phyloP scores from a whole-genome alignment of 2,797 vertebrate genomes.

The Discoglossus pictus region DNA sequence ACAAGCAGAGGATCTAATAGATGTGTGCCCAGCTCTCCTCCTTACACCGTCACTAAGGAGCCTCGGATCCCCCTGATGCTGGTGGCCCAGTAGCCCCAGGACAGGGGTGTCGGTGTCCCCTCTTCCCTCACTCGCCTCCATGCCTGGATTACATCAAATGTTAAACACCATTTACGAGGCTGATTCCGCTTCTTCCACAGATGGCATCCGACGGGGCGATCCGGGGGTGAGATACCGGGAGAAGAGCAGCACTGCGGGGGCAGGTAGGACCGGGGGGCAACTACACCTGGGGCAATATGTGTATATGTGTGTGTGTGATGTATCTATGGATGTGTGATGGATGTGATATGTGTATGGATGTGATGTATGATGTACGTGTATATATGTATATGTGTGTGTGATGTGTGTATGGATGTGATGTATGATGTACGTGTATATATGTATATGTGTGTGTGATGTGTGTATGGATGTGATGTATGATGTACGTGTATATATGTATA shows the following conservation, averaged over 20 bases:
- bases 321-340: too few relatives aligned
- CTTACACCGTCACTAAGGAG: neutral
- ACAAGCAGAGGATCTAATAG: too few relatives aligned
- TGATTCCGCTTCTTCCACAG: slow-evolving; percentile 48
- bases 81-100: slow-evolving; percentile 1
- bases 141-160: slow-evolving; percentile 53
- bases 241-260: slow-evolving; percentile 23
- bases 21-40: neutral
- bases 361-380: too few relatives aligned
- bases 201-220: slow-evolving; percentile 40
- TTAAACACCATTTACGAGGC: slow-evolving; percentile 51
- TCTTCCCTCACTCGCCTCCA: slow-evolving; percentile 42
- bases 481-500: too few relatives aligned
- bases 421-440: too few relatives aligned
- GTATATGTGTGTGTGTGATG: too few relatives aligned
- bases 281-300: too few relatives aligned
- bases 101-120: slow-evolving; percentile 16
- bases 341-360: too few relatives aligned
- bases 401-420: too few relatives aligned
- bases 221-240: slow-evolving; percentile 36
- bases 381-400: too few relatives aligned
- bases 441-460: too few relatives aligned
- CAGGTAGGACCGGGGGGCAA: slow-evolving; percentile 27
- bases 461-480: too few relatives aligned
- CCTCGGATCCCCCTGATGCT: neutral